Evolutionary conservation across 1,140 invertebrate genomes (phyloP).

Genomic region (Drosophila nigromelanica): DNA sequence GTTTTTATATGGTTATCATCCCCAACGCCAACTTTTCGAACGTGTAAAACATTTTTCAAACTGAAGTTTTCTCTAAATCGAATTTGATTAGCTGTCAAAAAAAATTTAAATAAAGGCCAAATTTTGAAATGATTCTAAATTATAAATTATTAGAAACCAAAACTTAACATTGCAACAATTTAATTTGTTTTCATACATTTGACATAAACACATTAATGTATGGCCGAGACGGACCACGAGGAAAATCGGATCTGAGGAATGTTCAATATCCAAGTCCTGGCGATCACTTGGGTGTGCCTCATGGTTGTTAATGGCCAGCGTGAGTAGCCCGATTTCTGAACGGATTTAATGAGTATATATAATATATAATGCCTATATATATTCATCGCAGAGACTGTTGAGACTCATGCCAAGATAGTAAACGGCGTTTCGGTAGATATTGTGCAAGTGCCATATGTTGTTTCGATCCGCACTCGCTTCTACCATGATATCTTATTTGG

Average conservation of each 20-base stretch:
- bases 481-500: conserved; percentile 32
- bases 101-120: no score
- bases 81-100: no score
- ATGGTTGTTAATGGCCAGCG: background rate
- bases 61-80: no score
- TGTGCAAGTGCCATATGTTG: conserved; percentile 39
- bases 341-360: no score
- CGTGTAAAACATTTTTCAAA: no score
- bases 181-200: background rate
- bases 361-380: background rate
- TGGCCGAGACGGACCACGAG: background rate
- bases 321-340: background rate
- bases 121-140: no score
- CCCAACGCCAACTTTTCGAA: no score
- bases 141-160: no score
- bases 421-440: conserved; percentile 53
- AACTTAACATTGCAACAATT: no score
- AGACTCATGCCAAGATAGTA: conserved; percentile 48
- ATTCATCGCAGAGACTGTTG: background rate
- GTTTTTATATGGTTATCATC: no score
- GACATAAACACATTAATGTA: conserved; percentile 9
- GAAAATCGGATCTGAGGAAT: conserved; percentile 1
- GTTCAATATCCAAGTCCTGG: background rate
- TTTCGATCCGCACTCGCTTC: conserved; percentile 47
- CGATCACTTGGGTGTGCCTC: background rate